phyloP scores from a whole-genome alignment of 1,140 invertebrate species.

The Heliothis virescens region DNA sequence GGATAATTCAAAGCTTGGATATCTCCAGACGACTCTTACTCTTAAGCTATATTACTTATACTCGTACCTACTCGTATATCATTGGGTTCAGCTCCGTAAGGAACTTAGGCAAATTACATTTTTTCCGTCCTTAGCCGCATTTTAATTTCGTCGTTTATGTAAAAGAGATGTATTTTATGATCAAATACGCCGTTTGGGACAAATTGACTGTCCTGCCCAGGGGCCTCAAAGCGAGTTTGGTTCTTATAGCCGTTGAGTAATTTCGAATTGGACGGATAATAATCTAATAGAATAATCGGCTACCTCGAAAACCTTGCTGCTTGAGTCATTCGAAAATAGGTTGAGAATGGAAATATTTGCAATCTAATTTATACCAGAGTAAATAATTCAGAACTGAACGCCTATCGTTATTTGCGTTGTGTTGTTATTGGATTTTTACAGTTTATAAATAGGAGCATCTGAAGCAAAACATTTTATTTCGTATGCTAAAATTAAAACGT shows the following conservation, averaged over 20 bases:
- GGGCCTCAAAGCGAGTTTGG: not conserved
- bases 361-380: too few species aligned
- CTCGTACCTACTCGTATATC: not conserved
- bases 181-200: not conserved
- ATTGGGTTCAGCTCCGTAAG: not conserved
- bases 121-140: not conserved
- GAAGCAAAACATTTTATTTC: constrained; percentile 15
- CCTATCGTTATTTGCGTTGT: not conserved
- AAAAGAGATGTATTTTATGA: not conserved
- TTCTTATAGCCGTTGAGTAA: not conserved
- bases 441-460: constrained; percentile 17
- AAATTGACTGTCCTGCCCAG: not conserved
- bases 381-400: too few species aligned
- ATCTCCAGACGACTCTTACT: not conserved
- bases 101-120: not conserved
- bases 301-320: too few species aligned
- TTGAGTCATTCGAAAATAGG: too few species aligned
- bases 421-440: not conserved
- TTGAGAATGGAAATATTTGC: too few species aligned
- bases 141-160: constrained; percentile 15
- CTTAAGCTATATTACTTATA: not conserved
- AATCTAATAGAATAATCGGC: too few species aligned
- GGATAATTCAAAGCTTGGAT: not conserved
- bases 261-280: not conserved
- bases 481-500: constrained; percentile 20